phyloP scores from a whole-genome alignment of 2,888 invertebrate genomes.

The Julus scanicus region DNA sequence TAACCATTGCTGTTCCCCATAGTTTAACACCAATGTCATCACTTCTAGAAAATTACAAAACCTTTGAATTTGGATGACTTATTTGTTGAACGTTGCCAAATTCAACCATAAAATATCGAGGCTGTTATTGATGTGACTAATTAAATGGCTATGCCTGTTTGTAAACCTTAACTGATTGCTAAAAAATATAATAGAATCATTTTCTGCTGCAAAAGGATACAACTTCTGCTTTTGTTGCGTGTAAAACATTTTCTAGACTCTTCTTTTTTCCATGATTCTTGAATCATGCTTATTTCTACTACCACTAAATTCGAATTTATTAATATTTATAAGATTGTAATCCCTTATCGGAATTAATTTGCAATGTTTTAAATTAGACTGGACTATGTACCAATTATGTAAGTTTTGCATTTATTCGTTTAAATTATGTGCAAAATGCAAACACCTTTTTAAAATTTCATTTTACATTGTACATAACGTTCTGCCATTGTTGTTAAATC shows the following conservation, averaged over 20 bases:
- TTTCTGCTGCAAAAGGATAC: background rate
- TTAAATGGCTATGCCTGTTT: background rate
- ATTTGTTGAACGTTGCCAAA: background rate
- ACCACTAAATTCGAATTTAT: background rate
- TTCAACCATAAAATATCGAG: background rate
- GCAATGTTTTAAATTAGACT: background rate
- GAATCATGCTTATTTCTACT: background rate
- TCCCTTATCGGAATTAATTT: conserved; percentile 9
- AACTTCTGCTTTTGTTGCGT: background rate
- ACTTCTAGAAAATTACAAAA: background rate
- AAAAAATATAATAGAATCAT: background rate
- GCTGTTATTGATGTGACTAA: background rate
- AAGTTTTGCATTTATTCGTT: conserved; percentile 17
- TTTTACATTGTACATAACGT: conserved; percentile 45
- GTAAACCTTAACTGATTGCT: background rate
- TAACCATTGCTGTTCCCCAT: background rate
- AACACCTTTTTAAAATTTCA: conserved; percentile 9
- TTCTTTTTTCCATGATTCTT: background rate
- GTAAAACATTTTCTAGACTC: background rate
- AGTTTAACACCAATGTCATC: background rate
- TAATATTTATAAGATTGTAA: background rate
- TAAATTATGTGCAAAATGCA: background rate
- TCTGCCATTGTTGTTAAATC: conserved; percentile 43
- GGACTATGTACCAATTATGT: background rate
- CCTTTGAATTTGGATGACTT: background rate